Base-by-base conservation (phyloP, 2,797 vertebrate genomes). In the Chloroceryle amazona region DNA sequence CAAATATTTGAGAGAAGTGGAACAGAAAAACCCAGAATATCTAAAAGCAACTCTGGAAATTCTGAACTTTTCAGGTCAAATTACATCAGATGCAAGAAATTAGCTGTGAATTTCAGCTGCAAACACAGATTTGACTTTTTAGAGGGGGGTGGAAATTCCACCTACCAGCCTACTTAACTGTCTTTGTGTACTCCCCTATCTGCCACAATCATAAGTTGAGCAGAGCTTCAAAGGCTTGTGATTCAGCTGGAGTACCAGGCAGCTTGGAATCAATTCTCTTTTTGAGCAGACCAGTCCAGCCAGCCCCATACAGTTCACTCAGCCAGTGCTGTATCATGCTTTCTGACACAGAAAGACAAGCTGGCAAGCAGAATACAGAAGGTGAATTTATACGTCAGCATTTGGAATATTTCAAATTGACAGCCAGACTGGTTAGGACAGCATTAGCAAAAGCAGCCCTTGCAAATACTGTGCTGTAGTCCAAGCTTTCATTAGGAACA, bases 11-110 rank as follows among this genome's bases (percentile, higher is more conserved):
- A 76, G 65, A 81, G 26, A 81, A 86, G 63, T 51, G 73, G n/a
- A 81, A 79, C 46, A 96, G n/a, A 90, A 86, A 79, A 91, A n/a
- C 42, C 37, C 9, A 68, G 33, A 80, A 88, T 33, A 85, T 66
- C 29, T 76, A 39, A 76, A 88, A 95, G 13, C 21, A 76, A 13
- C 54, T 47, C 28, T 29, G 25, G 28, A 86, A 92, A 84, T 68
- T 57, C 41, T 54, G 62, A 90, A 81, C 5, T 81, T 95, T 47
- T 57, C 54, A 63, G 31, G 44, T 47, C 44, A 49, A 81, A 81
- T 83, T 62, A 71, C 42, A 76, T 15, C 22, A 5, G 26, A 29
- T 46, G 41, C 83, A 83, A 80, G 29, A 89, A 86, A 68, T 49
- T 10, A 84, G 3, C 63, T 54, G 28, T 61, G 58, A 95, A 79